Evolutionary conservation across 2,113 vertebrate genomes (phyloP).

Genomic region (Eublepharis macularius): DNA sequence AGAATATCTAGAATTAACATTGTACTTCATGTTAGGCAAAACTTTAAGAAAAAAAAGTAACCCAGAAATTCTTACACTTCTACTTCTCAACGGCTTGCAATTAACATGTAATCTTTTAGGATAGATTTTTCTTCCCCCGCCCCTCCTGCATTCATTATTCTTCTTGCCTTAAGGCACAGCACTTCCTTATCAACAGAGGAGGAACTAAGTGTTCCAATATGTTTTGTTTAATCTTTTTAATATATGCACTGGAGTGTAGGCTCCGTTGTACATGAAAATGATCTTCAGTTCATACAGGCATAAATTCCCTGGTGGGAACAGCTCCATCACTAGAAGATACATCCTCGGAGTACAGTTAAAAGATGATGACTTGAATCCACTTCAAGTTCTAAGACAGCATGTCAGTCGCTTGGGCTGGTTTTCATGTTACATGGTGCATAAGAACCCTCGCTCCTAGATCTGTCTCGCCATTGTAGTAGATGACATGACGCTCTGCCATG

Average conservation of each 20-base stretch:
- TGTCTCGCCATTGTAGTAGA: too few relatives aligned
- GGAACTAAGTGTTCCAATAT: background rate
- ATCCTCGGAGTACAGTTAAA: background rate
- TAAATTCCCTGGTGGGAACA: background rate
- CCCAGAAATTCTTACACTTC: background rate
- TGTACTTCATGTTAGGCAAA: background rate
- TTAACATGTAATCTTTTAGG: background rate
- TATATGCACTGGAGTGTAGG: rapidly evolving
- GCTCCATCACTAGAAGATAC: background rate
- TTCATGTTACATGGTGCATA: too few relatives aligned
- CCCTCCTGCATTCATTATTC: background rate
- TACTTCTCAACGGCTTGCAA: slow-evolving; percentile 6
- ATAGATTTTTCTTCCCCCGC: background rate
- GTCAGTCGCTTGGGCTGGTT: too few relatives aligned
- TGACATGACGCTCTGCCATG: too few relatives aligned
- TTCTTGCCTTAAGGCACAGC: background rate
- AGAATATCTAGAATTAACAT: background rate
- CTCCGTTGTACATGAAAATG: background rate
- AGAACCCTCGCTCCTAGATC: too few relatives aligned
- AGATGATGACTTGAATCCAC: background rate
- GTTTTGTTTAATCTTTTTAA: background rate
- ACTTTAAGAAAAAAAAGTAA: background rate
- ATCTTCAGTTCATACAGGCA: rapidly evolving
- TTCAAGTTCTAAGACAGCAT: background rate
- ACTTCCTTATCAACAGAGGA: background rate